Base-by-base conservation (phyloP, 2,888 invertebrate species). In the Zelleria hepariella region DNA sequence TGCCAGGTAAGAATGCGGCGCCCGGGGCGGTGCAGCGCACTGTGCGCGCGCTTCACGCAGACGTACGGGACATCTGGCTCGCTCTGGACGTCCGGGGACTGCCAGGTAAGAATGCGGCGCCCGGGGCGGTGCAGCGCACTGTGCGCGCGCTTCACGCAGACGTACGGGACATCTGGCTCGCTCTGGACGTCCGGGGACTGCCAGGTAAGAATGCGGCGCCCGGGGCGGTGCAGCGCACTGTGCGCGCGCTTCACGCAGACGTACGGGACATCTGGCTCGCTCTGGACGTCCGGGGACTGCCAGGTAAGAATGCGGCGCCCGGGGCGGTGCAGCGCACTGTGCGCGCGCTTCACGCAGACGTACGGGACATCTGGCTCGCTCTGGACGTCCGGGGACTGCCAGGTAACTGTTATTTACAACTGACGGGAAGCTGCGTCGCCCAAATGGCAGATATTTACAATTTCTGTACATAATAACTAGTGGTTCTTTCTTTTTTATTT, bases 21-120 rank as follows among this genome's bases (percentile, higher is more conserved):
- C 80, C 81, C 3, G 85, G 84, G 1, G 86, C 85, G 0, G 87
- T 87, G 60, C 72, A 86, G 8, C 70, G 79, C 0, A 78, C 80
- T 0, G 66, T 81, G 61, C 64, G 78, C 0, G 80, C 81, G 0
- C 59, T 80, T 2, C 81, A 80, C 65, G 78, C 79, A 0, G 80
- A 80, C 61, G 81, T 80, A 1, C 59, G 81, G 0, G 81, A 81
- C 58, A 81, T 80, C 2, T 81, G 80, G 80, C 70, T 78, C 0
- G 80, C 80, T 0, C 58, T 81, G 15, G 81, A 80, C 57, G 77
- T 75, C 0, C 59, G 75, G 6, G 63, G 67, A 59, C 2, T 69
- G 62, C n/a, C 74, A 71, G 27, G 63, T 61, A 5, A 63, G 59
- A 18, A 66, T 61, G 47, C 67, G 70, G 18, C 80, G 82, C 3